Evolutionary conservation across 2,113 vertebrate genomes (phyloP).

Genomic region (Hiodon tergisus): DNA sequence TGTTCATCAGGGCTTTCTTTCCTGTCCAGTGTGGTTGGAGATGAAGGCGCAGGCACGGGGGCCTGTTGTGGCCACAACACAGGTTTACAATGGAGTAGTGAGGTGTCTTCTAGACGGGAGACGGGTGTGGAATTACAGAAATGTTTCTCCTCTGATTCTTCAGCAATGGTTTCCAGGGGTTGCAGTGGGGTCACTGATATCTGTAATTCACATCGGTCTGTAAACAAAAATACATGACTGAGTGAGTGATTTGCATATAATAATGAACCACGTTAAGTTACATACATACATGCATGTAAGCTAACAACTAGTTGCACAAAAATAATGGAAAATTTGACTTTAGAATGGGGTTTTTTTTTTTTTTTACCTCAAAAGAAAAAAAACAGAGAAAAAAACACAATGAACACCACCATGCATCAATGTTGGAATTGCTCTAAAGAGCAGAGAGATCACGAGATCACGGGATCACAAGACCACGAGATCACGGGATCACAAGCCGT

Average conservation of each 20-base stretch:
- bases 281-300: neutral
- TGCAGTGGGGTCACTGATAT: slow-evolving; percentile 62
- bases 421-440: no score
- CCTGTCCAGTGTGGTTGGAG: slow-evolving; percentile 17
- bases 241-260: no score
- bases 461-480: no score
- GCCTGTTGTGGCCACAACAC: neutral
- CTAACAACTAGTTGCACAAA: neutral
- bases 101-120: slow-evolving; percentile 35
- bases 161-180: slow-evolving; percentile 71
- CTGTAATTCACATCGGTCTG: slow-evolving; percentile 65
- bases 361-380: neutral
- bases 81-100: slow-evolving; percentile 23
- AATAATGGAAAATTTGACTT: neutral
- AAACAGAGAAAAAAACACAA: neutral
- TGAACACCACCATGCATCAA: no score
- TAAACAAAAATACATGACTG: slow-evolving; percentile 7
- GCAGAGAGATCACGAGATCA: no score
- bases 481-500: no score
- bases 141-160: slow-evolving; percentile 60
- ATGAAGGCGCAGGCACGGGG: slow-evolving; percentile 12
- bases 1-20: slow-evolving; percentile 22
- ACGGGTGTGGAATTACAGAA: slow-evolving; percentile 27
- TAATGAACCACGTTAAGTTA: no score
- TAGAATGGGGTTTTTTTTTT: neutral